A percentile compares a stretch with the other conserved stretches of the same genome.
phyloP scores from a whole-genome alignment of 2,888 invertebrate species.

The Brachyptera putata region DNA sequence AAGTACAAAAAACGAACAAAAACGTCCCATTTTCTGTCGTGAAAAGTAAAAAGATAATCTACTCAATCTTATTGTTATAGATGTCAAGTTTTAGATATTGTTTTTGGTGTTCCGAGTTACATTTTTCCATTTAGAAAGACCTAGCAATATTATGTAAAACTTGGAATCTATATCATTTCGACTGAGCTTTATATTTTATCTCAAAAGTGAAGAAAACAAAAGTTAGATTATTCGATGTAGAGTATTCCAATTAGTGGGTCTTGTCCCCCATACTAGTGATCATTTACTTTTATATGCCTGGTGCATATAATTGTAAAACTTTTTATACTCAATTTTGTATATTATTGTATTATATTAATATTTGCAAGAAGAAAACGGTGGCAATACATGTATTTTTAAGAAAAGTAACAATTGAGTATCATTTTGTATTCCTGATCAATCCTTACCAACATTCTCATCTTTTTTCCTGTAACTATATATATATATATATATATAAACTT shows the following conservation, averaged over 20 bases:
- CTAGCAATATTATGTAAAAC: neutral
- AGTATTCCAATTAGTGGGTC: neutral
- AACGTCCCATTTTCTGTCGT: too few relatives aligned
- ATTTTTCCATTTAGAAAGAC: slow-evolving; percentile 10
- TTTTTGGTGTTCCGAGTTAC: slow-evolving; percentile 8
- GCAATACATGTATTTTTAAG: slow-evolving; percentile 31
- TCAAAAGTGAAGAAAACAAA: neutral
- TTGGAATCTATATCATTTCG: neutral
- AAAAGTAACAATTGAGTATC: neutral
- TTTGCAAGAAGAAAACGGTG: slow-evolving; percentile 34
- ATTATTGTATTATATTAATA: slow-evolving; percentile 20
- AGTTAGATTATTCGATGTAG: neutral
- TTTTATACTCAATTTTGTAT: slow-evolving; percentile 29
- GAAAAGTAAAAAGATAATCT: too few relatives aligned
- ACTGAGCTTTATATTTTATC: neutral
- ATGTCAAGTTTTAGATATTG: slow-evolving; percentile 1
- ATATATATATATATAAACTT: too few relatives aligned
- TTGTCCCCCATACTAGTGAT: neutral
- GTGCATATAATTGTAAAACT: slow-evolving; percentile 4
- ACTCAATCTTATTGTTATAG: too few relatives aligned
- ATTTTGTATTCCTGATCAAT: too few relatives aligned
- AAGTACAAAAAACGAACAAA: too few relatives aligned
- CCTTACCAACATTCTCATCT: too few relatives aligned
- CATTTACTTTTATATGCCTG: neutral
- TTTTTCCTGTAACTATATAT: too few relatives aligned